These are phyloP conservation scores for Stratiomys singularior DNA, from an alignment of 2,888 invertebrate species.

Conservation along the genomic window DNA sequence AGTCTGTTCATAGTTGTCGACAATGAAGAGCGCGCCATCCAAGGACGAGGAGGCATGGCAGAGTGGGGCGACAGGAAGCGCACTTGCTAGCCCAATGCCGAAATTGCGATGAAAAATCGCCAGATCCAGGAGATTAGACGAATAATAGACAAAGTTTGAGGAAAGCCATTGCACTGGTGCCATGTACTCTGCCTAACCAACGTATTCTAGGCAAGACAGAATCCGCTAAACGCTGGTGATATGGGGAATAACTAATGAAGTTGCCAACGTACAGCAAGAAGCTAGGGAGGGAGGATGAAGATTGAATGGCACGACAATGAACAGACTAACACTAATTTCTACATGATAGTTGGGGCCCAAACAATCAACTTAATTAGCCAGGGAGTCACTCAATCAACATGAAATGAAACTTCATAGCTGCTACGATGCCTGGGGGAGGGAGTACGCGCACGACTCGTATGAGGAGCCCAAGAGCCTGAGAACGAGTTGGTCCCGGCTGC, in stretches of 20 bases:
- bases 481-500: constrained; percentile 18
- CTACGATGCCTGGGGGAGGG: constrained; percentile 3
- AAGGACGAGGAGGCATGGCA: neutral
- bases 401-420: neutral
- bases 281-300: neutral
- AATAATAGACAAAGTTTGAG: constrained; percentile 39
- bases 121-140: constrained; percentile 42
- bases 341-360: constrained; percentile 44
- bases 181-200: constrained; percentile 7
- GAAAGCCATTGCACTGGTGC: neutral
- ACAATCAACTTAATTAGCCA: constrained; percentile 45
- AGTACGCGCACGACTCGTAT: neutral
- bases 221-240: constrained; percentile 7
- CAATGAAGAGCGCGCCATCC: neutral
- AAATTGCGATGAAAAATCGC: constrained; percentile 38
- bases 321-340: constrained; percentile 41
- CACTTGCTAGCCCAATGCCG: neutral
- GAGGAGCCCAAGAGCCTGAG: neutral
- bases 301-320: constrained; percentile 30
- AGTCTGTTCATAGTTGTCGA: neutral
- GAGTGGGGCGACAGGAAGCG: neutral
- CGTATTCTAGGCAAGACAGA: neutral
- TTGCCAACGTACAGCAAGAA: neutral
- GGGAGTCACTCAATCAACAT: constrained; percentile 40
- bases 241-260: constrained; percentile 37